Evolutionary conservation across 2,888 invertebrate species (phyloP), one percentile per base, ranked within the genome.

Genomic region (Lasius platythorax): DNA sequence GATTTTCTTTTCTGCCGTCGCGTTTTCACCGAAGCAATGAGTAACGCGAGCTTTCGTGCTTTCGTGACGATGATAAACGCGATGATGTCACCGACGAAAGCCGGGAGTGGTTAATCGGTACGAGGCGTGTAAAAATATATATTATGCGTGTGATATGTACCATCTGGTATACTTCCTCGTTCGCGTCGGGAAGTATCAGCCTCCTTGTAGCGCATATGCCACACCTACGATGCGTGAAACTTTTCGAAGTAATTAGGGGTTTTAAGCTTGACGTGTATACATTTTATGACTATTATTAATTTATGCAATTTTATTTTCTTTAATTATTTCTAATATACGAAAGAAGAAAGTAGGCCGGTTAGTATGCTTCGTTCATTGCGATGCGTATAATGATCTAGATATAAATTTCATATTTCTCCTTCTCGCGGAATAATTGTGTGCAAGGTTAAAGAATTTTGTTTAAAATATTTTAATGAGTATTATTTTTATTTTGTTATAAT

Each of bases 111-210:
- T 79, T 86, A 84, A 84, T 84, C 78, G 82, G 15, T 28, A 70
- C 66, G 43, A 64, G 61, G 58, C 70, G 78, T 53, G 75, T 78
- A 79, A 85, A 76, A 76, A 87, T 86, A 85, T 83, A 68, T 84
- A 86, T 87, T 87, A 86, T 74, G 58, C 46, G 28, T 43, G 53
- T 63, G 82, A 84, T 85, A 82, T 33, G 61, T 68, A 58, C 73
- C 89, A 88, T 88, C 88, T 86, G 89, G 86, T 79, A 82, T 61
- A 83, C 86, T 89, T 87, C 86, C 89, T 87, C 87, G 68, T 87
- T 84, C 83, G 53, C 53, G 68, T 74, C 50, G 61, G 50, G 46
- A 75, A 67, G 53, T 40, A 43, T 33, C 64, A 64, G 33, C n/a
- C 30, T 12, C 2, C 43, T 28, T 74, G 33, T 46, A 12, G 43